Conservation (phyloP, 1,140 invertebrate genomes). For the Zaprionus nigranus region DNA sequence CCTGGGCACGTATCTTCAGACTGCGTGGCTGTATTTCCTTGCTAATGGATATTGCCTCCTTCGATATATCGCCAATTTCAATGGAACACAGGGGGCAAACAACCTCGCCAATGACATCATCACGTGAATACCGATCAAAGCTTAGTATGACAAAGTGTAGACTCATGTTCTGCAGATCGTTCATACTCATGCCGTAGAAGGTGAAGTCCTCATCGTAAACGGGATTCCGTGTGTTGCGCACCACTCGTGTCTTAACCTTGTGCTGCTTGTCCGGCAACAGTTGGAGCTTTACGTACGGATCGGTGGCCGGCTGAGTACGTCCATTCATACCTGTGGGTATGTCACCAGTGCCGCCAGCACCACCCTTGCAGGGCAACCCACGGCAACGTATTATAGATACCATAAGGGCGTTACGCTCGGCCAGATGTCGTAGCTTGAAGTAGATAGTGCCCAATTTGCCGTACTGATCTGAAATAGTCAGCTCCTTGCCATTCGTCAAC, state of each 20-base stretch:
- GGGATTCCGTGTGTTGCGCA: constrained; percentile 95
- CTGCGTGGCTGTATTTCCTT: constrained; percentile 94
- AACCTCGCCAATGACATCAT: constrained; percentile 99
- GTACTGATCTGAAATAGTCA: constrained; percentile 84
- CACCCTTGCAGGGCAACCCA: constrained; percentile 91
- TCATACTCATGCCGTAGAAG: constrained; percentile 95
- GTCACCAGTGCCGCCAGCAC: constrained; percentile 84
- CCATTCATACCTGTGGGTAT: constrained; percentile 82
- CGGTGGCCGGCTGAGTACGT: constrained; percentile 86
- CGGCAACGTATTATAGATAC: constrained; percentile 96
- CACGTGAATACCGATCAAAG: constrained; percentile 98
- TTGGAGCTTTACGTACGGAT: constrained; percentile 98
- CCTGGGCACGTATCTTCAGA: constrained; percentile 94
- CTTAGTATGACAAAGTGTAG: constrained; percentile 97
- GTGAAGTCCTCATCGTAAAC: constrained; percentile 98
- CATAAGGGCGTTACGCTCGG: constrained; percentile 94
- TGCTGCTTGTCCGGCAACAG: constrained; percentile 97
- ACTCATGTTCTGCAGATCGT: constrained; percentile 93
- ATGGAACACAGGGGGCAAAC: constrained; percentile 92
- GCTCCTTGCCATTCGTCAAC: constrained; percentile 80
- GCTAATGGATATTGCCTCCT: constrained; percentile 90
- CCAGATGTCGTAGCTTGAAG: constrained; percentile 94
- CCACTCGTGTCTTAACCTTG: constrained; percentile 96
- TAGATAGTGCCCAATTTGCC: constrained; percentile 92
- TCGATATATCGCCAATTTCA: constrained; percentile 91